A percentile compares a stretch with the other conserved stretches of the same genome.
Conservation (phyloP, 2,888 invertebrate species). For the Leucoptera coffeella region DNA sequence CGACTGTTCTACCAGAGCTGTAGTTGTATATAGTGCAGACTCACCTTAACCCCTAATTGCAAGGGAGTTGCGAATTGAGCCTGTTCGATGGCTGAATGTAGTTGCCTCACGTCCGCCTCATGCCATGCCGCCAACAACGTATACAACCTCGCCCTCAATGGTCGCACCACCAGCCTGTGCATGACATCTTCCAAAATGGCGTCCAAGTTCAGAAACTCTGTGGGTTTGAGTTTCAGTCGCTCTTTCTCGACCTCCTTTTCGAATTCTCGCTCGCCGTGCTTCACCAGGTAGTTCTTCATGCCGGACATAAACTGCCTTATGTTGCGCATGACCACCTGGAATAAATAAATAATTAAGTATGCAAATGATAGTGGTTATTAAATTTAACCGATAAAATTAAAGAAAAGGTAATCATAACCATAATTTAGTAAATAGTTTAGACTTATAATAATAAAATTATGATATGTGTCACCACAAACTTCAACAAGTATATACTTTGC, state of each 20-base stretch:
- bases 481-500: no score
- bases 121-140: conserved; percentile 85
- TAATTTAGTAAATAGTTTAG: no score
- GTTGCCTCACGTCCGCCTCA: conserved; percentile 66
- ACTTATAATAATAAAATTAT: no score
- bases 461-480: no score
- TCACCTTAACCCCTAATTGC: conserved; percentile 64
- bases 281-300: conserved; percentile 96
- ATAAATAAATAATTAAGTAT: not conserved
- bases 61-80: conserved; percentile 62
- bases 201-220: conserved; percentile 92
- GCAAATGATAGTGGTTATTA: no score
- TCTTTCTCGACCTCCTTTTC: conserved; percentile 87
- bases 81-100: conserved; percentile 65
- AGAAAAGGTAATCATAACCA: no score
- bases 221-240: conserved; percentile 73
- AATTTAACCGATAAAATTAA: no score
- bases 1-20: no score
- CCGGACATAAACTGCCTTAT: conserved; percentile 97
- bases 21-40: no score
- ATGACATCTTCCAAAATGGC: conserved; percentile 92
- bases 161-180: conserved; percentile 84
- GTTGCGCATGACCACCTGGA: conserved; percentile 74
- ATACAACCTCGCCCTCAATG: conserved; percentile 78
- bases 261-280: conserved; percentile 90